Evolutionary conservation across 2,888 invertebrate species (phyloP).

Genomic region (Linhomoeus sp.): DNA sequence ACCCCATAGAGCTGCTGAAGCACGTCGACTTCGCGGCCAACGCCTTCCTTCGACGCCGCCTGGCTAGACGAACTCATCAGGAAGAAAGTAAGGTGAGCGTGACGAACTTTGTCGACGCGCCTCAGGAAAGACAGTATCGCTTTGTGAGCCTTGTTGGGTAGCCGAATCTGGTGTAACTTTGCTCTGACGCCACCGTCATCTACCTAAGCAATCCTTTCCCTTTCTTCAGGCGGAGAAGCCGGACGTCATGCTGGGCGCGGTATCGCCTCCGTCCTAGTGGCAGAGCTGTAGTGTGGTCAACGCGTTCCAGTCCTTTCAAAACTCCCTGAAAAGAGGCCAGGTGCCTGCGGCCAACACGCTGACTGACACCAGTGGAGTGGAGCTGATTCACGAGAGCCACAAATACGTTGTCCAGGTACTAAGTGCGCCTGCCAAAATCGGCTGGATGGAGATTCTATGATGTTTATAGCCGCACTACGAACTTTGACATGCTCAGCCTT

Average conservation of each 20-base stretch:
- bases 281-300: constrained; percentile 61
- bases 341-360: constrained; percentile 74
- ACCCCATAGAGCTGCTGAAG: constrained; percentile 80
- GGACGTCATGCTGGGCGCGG: constrained; percentile 66
- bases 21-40: constrained; percentile 70
- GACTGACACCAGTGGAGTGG: constrained; percentile 64
- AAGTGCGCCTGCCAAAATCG: too few species aligned
- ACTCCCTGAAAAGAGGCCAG: constrained; percentile 72
- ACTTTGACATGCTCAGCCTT: too few species aligned
- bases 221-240: constrained; percentile 67
- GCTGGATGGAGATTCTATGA: too few species aligned
- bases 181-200: too few species aligned
- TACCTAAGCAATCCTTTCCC: too few species aligned
- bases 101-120: too few species aligned
- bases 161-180: too few species aligned
- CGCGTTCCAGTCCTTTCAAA: constrained; percentile 71
- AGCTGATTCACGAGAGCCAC: constrained; percentile 65
- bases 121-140: too few species aligned
- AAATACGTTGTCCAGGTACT: constrained; percentile 68
- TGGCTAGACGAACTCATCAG: constrained; percentile 83
- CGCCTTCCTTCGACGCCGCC: constrained; percentile 75
- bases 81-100: too few species aligned
- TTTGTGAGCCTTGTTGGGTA: too few species aligned
- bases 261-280: constrained; percentile 78
- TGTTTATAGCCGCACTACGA: too few species aligned